A percentile compares a stretch with the other conserved stretches of the same genome.
Conservation (phyloP, 2,888 invertebrate genomes). For the Lochmaea capreae region DNA sequence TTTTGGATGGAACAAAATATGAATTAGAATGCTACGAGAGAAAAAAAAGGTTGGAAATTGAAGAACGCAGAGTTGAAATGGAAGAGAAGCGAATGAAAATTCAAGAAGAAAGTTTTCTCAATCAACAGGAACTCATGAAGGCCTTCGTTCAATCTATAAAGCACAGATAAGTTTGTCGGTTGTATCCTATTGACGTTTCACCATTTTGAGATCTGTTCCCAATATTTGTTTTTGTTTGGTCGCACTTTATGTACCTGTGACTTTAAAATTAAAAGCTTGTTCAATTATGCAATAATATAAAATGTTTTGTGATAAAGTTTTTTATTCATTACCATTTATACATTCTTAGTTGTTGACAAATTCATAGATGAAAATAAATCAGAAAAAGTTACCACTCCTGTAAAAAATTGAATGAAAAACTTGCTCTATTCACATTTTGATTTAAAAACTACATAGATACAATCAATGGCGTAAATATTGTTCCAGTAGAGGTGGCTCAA, state of each 20-base stretch:
- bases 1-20: constrained; percentile 16
- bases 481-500: neutral
- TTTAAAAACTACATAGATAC: neutral
- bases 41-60: constrained; percentile 2
- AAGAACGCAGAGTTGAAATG: no score
- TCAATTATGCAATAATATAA: no score
- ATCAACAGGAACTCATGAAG: constrained; percentile 22
- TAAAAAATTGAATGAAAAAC: neutral
- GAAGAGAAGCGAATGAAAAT: constrained; percentile 20
- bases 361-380: neutral
- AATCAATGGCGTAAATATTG: constrained; percentile 19
- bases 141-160: neutral
- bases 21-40: constrained; percentile 27
- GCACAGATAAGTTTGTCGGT: no score
- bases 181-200: no score
- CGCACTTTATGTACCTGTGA: neutral
- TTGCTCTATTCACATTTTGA: neutral
- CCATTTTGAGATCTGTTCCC: neutral
- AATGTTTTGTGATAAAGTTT: no score
- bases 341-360: no score
- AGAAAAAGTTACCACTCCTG: constrained; percentile 1
- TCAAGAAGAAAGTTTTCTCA: constrained; percentile 23
- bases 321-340: no score
- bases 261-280: neutral
- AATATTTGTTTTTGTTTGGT: neutral